These are phyloP conservation scores for Pipistrellus nathusii DNA, from an alignment of 2,797 vertebrate genomes.

Conservation along the genomic window DNA sequence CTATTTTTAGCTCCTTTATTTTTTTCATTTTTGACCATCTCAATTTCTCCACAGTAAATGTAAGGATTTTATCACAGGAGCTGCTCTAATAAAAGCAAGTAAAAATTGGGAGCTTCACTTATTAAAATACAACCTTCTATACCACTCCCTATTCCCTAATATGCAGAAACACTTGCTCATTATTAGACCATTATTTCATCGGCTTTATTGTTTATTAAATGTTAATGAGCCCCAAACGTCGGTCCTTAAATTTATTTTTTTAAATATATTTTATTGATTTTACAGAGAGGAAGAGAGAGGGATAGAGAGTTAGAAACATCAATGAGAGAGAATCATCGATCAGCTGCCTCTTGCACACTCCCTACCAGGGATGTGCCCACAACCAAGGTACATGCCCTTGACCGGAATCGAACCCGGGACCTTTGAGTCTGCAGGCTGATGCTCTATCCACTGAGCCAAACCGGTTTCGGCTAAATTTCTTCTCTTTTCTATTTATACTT, in stretches of 20 bases:
- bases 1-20: neutral
- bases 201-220: neutral
- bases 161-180: neutral
- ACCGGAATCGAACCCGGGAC: too few species aligned
- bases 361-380: too few species aligned
- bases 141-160: neutral
- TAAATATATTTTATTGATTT: neutral
- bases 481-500: constrained; percentile 2
- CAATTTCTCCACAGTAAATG: neutral
- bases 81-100: neutral
- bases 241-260: neutral
- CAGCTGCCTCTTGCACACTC: too few species aligned
- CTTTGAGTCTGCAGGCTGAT: too few species aligned
- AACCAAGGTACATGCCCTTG: too few species aligned
- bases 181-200: neutral
- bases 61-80: neutral
- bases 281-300: too few species aligned
- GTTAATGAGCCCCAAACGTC: neutral
- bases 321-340: too few species aligned
- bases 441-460: too few species aligned
- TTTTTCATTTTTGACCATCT: neutral
- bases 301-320: too few species aligned
- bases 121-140: neutral
- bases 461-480: neutral
- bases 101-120: neutral